Conservation (phyloP, 2,888 invertebrate genomes). For the Tipula lateralis region DNA sequence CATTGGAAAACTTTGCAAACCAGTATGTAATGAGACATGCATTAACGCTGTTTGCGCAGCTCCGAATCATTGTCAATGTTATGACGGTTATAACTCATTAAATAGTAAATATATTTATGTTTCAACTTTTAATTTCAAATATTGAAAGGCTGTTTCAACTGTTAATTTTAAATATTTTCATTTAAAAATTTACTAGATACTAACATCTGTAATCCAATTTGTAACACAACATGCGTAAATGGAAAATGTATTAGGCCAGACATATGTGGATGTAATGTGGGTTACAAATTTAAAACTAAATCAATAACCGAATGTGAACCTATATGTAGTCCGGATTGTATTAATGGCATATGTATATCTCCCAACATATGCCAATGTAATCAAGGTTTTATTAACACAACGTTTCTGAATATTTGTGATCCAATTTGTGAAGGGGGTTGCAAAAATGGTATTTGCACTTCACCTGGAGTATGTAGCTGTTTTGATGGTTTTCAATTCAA, state of each 20-base stretch:
- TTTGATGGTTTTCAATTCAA: conserved; percentile 37
- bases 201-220: conserved; percentile 40
- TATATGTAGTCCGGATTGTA: conserved; percentile 43
- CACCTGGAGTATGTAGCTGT: conserved; percentile 40
- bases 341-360: conserved; percentile 49
- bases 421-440: conserved; percentile 38
- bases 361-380: conserved; percentile 56
- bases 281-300: conserved; percentile 43
- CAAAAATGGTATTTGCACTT: conserved; percentile 41
- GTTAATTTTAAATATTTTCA: background rate
- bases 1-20: conserved; percentile 41
- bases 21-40: conserved; percentile 43
- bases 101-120: background rate
- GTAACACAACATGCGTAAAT: conserved; percentile 41
- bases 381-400: conserved; percentile 43
- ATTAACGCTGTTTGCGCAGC: conserved; percentile 40
- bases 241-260: conserved; percentile 54
- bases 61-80: conserved; percentile 41
- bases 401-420: conserved; percentile 31
- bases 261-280: conserved; percentile 54
- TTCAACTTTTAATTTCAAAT: background rate
- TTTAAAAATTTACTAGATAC: background rate
- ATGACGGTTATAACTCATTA: conserved; percentile 32
- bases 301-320: conserved; percentile 42
- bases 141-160: no score